Evolutionary conservation across 2,113 vertebrate species (phyloP), one percentile per base, ranked within the genome.

Genomic region (Takifugu bimaculatus): DNA sequence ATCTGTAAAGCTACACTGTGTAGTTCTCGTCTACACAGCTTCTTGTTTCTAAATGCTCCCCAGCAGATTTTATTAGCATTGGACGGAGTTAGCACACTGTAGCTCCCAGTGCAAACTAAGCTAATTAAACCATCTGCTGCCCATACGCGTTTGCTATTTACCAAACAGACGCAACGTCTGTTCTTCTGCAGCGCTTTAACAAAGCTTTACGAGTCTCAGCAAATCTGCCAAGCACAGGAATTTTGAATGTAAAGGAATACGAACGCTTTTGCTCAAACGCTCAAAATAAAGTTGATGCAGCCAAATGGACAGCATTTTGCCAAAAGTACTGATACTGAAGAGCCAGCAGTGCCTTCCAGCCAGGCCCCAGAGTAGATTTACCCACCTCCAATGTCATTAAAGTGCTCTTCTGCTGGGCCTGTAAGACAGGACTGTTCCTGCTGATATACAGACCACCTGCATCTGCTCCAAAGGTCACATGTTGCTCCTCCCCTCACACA

Each of bases 341-440:
- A 68, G 48, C 51, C 51, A 20, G n/a, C 28, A 28, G 26, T n/a
- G 20, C 13, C 45, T 62, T 53, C 25, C 13, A 57, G 57, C 43
- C 49, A 60, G 68, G 68, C 56, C 75, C 26, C 20, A 25, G 54
- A 61, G 28, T 7, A 57, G 67, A 68, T 73, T 81, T 76, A 80
- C 63, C 47, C 75, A 68, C 29, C 56, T 63, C 54, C 57, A 29
- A 81, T 75, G 77, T 84, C 83, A 86, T 88, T 85, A 85, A 76
- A 73, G 61, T 39, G 29, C 62, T 69, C 42, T n/a, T 77, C 68
- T 59, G 35, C 42, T 61, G 74, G 65, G 71, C 78, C 50, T 42
- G 47, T 13, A 49, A 70, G 57, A 60, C 54, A 60, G 20, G 54
- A 57, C 63, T 54, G n/a, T 28, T 53, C 42, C 28, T 53, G 65